Evolutionary conservation across 1,140 invertebrate genomes (phyloP), one percentile per base, ranked within the genome.

Genomic region (Stegodyphus dumicola): DNA sequence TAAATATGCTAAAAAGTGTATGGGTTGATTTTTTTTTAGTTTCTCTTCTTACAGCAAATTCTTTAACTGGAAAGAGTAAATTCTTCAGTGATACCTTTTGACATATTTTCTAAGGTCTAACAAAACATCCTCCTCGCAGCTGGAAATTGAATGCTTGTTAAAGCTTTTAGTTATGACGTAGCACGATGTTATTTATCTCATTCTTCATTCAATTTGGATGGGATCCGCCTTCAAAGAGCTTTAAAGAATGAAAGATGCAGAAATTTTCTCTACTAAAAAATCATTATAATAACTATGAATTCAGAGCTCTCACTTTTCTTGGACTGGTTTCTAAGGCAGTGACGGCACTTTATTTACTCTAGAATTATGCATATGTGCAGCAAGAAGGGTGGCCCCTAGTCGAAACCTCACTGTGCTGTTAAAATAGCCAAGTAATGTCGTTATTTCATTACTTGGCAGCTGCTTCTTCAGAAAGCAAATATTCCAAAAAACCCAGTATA

Each of bases 351-450:
- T 75, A 60, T 75, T 75, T 75, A 75, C 73, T 75, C 60, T 33
- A 75, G 60, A 75, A 75, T 56, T 51, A 48, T 75, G 73, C 73
- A 60, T 75, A 75, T 75, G 33, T 54, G 54, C n/a, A 18, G 10
- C 15, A 7, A 60, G 53, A 7, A 6, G 52, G 73, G 73, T 75
- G 5, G 73, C 18, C 60, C 52, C 18, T 56, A 2, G 10, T 13
- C 13, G 48, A 75, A 49, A 17, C 10, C 15, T 51, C 13, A 18
- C 18, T 6, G 17, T n/a, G 33, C 73, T 60, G 73, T 60, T 75
- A 75, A 75, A 75, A 75, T 75, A 75, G 73, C 52, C 9, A 6
- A 54, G 73, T 60, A 75, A 75, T 75, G 53, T 75, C n/a, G 73
- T 75, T 60, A 60, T 56, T 75, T 75, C 54, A 75, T 75, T 75